Conservation (phyloP, 2,797 vertebrate species). For the Cynopterus sphinx region DNA sequence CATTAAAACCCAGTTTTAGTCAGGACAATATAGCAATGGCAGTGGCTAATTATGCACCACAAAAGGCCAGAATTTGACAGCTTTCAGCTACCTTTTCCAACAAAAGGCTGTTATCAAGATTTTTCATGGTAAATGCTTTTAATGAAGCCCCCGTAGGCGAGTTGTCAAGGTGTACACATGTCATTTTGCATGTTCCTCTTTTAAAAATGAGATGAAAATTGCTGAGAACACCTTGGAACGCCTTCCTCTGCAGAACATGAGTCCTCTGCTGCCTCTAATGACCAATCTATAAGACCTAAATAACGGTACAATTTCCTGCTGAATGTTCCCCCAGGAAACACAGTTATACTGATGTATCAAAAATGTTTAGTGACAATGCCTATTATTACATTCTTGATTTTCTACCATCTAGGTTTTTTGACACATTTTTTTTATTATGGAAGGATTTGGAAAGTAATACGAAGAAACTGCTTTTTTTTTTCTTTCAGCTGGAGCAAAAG, state of each 20-base stretch:
- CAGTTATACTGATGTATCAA: constrained; percentile 20
- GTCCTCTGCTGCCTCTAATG: constrained; percentile 30
- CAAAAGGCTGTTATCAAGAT: constrained; percentile 66
- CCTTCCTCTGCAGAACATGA: neutral
- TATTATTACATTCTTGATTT: constrained; percentile 51
- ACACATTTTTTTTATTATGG: constrained; percentile 7
- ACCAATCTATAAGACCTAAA: neutral
- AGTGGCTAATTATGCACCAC: constrained; percentile 60
- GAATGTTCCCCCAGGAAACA: neutral
- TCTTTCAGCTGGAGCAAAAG: neutral
- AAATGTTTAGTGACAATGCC: constrained; percentile 36
- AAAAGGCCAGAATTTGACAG: constrained; percentile 67
- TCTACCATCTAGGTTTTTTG: neutral
- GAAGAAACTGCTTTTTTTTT: neutral
- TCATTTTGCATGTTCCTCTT: constrained; percentile 62
- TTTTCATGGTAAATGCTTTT: constrained; percentile 73
- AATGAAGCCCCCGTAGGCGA: constrained; percentile 67
- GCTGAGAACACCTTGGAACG: neutral
- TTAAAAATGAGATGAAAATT: constrained; percentile 61
- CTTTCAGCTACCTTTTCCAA: constrained; percentile 66
- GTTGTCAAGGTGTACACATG: constrained; percentile 55
- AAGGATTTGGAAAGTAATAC: neutral
- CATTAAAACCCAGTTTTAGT: constrained; percentile 55
- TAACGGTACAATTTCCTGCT: constrained; percentile 27
- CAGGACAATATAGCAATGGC: constrained; percentile 51